A percentile compares a stretch with the other conserved stretches of the same genome.
phyloP scores from a whole-genome alignment of 2,797 vertebrate species.

The Mustela erminea region DNA sequence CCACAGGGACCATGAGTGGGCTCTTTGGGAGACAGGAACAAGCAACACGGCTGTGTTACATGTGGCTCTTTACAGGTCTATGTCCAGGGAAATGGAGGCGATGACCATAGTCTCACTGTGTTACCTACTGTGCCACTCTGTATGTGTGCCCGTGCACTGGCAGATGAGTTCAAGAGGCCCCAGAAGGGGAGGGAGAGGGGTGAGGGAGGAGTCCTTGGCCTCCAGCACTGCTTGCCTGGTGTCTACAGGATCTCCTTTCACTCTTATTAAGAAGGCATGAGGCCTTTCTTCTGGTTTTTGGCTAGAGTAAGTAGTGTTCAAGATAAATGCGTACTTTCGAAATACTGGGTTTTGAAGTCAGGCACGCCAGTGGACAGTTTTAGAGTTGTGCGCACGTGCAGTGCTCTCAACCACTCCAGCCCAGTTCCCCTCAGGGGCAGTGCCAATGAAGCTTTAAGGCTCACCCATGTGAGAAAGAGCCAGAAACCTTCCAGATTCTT shows the following conservation, averaged over 20 bases:
- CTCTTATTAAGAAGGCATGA: background rate
- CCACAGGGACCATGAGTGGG: background rate
- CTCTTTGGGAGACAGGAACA: background rate
- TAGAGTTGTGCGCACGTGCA: background rate
- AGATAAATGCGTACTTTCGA: background rate
- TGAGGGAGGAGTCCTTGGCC: background rate
- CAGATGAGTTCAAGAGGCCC: background rate
- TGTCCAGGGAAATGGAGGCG: background rate
- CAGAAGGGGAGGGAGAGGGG: background rate
- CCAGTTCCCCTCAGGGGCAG: fast-evolving
- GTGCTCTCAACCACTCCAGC: background rate
- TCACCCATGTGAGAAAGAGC: background rate
- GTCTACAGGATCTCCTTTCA: background rate
- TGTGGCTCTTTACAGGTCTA: background rate
- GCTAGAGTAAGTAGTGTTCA: background rate
- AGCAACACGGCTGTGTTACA: background rate
- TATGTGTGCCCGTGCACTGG: too few species aligned
- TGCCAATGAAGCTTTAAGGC: background rate
- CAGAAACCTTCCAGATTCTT: background rate
- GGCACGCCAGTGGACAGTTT: background rate
- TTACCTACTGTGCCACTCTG: background rate
- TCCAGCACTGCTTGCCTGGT: background rate
- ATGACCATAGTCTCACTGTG: background rate
- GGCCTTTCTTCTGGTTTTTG: background rate
- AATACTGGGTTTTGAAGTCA: background rate